phyloP scores from a whole-genome alignment of 2,888 invertebrate species.

The Eupithecia vulgata region DNA sequence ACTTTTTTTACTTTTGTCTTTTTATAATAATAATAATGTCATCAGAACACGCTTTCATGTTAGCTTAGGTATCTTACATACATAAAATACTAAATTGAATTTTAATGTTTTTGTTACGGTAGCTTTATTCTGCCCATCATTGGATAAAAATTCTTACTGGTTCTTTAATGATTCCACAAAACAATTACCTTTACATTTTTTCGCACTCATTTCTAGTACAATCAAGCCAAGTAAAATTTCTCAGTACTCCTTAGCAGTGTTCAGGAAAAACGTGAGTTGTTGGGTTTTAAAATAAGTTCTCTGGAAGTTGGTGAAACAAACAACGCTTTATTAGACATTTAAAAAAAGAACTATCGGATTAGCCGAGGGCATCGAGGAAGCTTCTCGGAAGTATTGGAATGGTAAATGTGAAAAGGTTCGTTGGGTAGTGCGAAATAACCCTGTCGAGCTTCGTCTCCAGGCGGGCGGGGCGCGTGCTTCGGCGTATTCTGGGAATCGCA shows the following conservation, averaged over 20 bases:
- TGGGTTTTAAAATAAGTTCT: conserved; percentile 51
- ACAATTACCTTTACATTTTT: conserved; percentile 35
- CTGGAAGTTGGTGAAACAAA: conserved; percentile 48
- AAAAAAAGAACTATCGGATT: conserved; percentile 53
- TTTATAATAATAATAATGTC: neutral
- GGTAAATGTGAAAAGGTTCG: conserved; percentile 72
- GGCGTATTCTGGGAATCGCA: conserved; percentile 72
- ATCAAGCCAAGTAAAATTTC: conserved; percentile 47
- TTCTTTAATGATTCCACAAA: conserved; percentile 35
- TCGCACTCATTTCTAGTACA: conserved; percentile 38
- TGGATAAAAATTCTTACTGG: conserved; percentile 25
- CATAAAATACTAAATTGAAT: neutral
- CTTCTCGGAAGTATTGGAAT: conserved; percentile 73
- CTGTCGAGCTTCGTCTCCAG: conserved; percentile 43
- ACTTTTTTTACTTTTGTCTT: no score
- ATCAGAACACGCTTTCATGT: neutral
- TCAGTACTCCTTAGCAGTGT: conserved; percentile 49
- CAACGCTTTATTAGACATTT: conserved; percentile 49
- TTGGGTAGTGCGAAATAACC: conserved; percentile 45
- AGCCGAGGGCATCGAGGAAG: conserved; percentile 56
- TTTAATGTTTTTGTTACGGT: conserved; percentile 5
- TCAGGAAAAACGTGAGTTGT: conserved; percentile 46
- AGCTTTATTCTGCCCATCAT: conserved; percentile 4
- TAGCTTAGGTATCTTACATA: no score
- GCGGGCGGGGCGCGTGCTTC: conserved; percentile 70